Base-by-base conservation (phyloP, 2,888 invertebrate species). In the Trissonchulus latispiculum region DNA sequence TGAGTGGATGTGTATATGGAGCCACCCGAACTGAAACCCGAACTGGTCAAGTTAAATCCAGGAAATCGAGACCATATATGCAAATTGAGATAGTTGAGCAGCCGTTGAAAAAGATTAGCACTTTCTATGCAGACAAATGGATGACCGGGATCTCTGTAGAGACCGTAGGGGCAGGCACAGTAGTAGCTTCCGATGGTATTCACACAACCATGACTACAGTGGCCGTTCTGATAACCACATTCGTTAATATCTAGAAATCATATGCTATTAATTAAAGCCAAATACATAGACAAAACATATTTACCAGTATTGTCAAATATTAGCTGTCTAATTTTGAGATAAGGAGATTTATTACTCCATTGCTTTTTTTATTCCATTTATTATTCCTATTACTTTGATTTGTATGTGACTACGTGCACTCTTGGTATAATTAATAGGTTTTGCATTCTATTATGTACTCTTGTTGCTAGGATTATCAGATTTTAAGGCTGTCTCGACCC, bases 171-270 rank as follows among this genome's bases (percentile, higher is more conserved):
- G 68, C 81, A 81, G 8, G 81, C 81, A 73, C 81, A 81, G 73
- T 81, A 81, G 75, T 76, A 80, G 33, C 78, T 76, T 70, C 81
- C 81, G 28, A 79, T 78, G n/a, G 79, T 80, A 75, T 81, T 81
- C 36, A 81, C 80, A 72, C 81, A 81, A 37, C 80, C 81, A 71
- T 81, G 79, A 1, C 78, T 76, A 72, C 81, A 81, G 28, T 78
- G 77, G 32, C 81, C 81, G 75, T 81, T 81, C 62, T 75, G 75
- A 23, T 75, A 75, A 3, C 75, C 73, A 72, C 81, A 81, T 70
- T 81, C 81, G 74, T 81, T 78, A 28, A 80, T 77, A 74, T 81
- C 81, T 81, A 70, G 23, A 32, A 72, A 73, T 29, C 23, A 48
- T 48, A 48, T 23, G 8, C 8, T 15, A 48, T 48, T 48, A 15